These are phyloP conservation scores for Tachysurus vachellii DNA, from an alignment of 2,113 vertebrate genomes.

Conservation along the genomic window DNA sequence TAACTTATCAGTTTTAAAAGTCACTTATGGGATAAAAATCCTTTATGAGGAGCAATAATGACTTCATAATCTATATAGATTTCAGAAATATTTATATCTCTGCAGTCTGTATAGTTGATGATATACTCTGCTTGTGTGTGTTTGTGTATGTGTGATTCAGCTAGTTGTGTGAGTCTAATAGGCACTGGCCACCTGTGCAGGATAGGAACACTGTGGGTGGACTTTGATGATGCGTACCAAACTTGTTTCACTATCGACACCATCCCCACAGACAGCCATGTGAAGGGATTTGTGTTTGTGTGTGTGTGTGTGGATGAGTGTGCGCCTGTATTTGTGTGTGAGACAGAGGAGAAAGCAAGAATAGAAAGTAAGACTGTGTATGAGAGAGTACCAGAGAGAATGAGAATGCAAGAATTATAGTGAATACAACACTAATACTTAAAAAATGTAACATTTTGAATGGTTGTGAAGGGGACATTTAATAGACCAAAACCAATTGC, in stretches of 20 bases:
- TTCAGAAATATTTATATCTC: conserved; percentile 45
- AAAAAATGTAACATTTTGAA: neutral
- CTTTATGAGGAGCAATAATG: neutral
- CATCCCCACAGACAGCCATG: conserved; percentile 40
- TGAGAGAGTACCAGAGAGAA: neutral
- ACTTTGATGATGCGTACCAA: conserved; percentile 51
- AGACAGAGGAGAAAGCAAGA: neutral
- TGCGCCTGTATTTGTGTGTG: conserved; percentile 1
- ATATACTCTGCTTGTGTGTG: conserved; percentile 17
- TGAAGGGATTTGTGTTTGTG: conserved; percentile 7
- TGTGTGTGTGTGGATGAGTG: conserved; percentile 30
- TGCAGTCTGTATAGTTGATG: conserved; percentile 39
- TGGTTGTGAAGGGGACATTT: neutral
- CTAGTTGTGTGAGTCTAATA: conserved; percentile 45
- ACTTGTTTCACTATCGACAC: conserved; percentile 48
- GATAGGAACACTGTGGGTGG: conserved; percentile 55
- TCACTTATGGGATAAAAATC: neutral
- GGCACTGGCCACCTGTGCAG: conserved; percentile 53
- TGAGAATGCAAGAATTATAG: neutral
- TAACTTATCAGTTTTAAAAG: neutral
- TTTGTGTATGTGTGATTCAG: conserved; percentile 42
- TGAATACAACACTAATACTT: neutral
- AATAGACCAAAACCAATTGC: neutral
- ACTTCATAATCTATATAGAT: neutral
- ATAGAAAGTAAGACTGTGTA: neutral